Base-by-base conservation (phyloP, 2,113 vertebrate species). In the Balaeniceps rex region DNA sequence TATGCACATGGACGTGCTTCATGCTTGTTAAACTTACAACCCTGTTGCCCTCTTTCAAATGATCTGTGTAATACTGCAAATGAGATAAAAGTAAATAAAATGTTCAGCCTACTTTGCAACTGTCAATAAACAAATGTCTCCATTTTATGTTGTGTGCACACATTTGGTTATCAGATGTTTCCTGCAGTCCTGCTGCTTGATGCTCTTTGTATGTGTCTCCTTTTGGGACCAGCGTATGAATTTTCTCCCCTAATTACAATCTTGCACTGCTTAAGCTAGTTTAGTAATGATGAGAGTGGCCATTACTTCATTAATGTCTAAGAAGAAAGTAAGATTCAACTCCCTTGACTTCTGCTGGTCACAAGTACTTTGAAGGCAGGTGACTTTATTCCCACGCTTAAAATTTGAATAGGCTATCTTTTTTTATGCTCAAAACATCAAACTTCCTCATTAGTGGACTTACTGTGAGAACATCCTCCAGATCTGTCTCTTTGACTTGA, bases 21-120 rank as follows among this genome's bases (percentile, higher is more conserved):
- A 77, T 93, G 77, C 94, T 93, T 88, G 58, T 78, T 96, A 91
- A 87, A 69, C 82, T 66, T 85, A 18, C 2, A 58, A 93, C 71
- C 82, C 75, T 60, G n/a, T 66, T 90, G 79, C 60, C 84, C 55
- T 95, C 74, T 94, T 95, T 88, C 64, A 94, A 78, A 91, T 94
- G 64, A 83, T 85, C 63, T 96, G 82, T 96, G 60, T 89, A 83
- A 80, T 93, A 52, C 91, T 66, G 77, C 77, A 90, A 96, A 93
- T 87, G 68, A 93, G 90, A 46, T 81, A 81, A 85, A 57, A 83
- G 77, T 91, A 91, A 95, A 91, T 92, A 93, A 80, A 88, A 69
- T 34, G 68, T 77, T 83, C 44, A 40, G 49, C 77, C 52, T 85
- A 4, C 63, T 96, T 93, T 90, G 66, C 66, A 85, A 46, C 63